Evolutionary conservation across 1,140 invertebrate species (phyloP).

Genomic region (Steinernema feltiae): DNA sequence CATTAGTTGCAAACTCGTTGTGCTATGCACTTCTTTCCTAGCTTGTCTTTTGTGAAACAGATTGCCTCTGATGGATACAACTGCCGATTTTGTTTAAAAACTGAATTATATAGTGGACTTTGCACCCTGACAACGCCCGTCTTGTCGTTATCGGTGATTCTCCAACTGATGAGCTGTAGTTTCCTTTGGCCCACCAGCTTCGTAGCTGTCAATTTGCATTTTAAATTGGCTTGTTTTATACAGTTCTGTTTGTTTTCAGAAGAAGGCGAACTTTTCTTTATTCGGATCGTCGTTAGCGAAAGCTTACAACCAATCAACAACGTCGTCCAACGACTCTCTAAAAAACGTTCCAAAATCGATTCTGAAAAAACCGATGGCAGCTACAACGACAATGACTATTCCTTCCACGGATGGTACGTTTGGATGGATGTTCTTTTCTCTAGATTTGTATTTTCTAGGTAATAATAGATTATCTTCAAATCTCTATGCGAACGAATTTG

Average conservation of each 20-base stretch:
- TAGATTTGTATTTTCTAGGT: neutral
- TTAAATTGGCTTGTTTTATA: too few species aligned
- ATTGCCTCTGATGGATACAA: neutral
- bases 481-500: neutral
- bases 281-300: neutral
- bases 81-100: neutral
- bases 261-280: neutral
- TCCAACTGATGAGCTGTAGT: too few species aligned
- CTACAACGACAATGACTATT: slow-evolving; percentile 1
- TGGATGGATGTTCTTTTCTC: neutral
- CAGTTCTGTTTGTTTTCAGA: neutral
- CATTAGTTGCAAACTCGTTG: too few species aligned
- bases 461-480: neutral
- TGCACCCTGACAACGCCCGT: neutral
- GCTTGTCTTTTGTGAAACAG: too few species aligned
- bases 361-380: neutral
- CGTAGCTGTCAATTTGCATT: too few species aligned
- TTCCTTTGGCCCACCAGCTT: too few species aligned
- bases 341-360: neutral
- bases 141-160: too few species aligned
- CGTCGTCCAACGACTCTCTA: neutral
- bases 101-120: neutral
- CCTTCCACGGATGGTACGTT: neutral
- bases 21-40: too few species aligned
- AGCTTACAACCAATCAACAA: neutral